Evolutionary conservation across 2,113 vertebrate species (phyloP).

Genomic region (Chinchilla lanigera): DNA sequence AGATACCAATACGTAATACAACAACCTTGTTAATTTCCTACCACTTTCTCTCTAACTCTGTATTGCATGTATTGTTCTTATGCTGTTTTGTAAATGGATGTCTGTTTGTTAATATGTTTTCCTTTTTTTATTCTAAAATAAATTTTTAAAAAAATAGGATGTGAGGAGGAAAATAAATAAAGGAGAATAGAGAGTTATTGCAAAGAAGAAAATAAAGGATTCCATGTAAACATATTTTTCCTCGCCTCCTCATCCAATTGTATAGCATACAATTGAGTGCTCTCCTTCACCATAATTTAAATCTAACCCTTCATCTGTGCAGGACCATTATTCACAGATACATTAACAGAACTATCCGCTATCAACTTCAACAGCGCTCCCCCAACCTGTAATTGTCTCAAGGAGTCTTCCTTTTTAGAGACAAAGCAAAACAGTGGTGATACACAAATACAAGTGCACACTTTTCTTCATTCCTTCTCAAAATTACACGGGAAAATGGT

Average conservation of each 20-base stretch:
- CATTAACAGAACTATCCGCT: neutral
- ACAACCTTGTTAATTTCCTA: too few relatives aligned
- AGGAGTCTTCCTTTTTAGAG: neutral
- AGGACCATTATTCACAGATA: neutral
- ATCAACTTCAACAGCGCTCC: neutral
- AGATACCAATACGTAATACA: too few relatives aligned
- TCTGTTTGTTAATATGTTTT: too few relatives aligned
- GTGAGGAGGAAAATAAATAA: neutral
- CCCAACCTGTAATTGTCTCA: neutral
- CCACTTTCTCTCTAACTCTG: too few relatives aligned
- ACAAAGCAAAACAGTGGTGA: neutral
- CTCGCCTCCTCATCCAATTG: neutral
- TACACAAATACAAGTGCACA: neutral
- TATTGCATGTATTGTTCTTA: too few relatives aligned
- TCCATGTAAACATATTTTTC: neutral
- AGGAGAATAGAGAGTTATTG: neutral
- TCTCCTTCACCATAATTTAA: neutral
- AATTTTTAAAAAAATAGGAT: too few relatives aligned
- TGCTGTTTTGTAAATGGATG: too few relatives aligned
- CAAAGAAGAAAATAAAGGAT: neutral
- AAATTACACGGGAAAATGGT: neutral
- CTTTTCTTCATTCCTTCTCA: neutral
- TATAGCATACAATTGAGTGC: neutral
- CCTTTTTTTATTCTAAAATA: too few relatives aligned
- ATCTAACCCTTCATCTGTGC: neutral